Evolutionary conservation across 2,888 invertebrate species (phyloP).

Genomic region (Saturnia japonica): DNA sequence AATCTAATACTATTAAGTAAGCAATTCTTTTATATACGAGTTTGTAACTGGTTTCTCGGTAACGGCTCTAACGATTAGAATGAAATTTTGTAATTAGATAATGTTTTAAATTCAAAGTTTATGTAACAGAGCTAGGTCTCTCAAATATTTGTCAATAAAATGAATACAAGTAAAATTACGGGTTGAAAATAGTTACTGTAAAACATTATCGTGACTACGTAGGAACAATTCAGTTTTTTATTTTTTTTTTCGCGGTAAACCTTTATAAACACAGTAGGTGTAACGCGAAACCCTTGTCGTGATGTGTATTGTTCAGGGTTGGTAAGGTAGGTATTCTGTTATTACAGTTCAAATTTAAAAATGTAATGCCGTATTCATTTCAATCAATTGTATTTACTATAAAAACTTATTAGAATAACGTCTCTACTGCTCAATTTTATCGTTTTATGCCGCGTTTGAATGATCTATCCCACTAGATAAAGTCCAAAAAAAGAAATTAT

Average conservation of each 20-base stretch:
- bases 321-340: constrained; percentile 28
- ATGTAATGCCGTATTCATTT: not conserved
- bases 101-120: no score
- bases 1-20: no score
- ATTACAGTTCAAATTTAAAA: constrained; percentile 17
- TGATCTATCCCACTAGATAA: not conserved
- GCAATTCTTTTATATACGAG: no score
- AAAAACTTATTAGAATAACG: constrained; percentile 7
- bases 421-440: not conserved
- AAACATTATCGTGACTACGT: not conserved
- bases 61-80: no score
- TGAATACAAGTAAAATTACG: no score
- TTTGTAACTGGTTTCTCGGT: no score
- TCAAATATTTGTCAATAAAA: no score
- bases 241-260: not conserved
- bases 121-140: no score
- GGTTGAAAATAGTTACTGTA: no score
- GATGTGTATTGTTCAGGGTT: not conserved
- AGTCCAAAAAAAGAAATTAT: no score
- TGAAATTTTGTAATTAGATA: no score
- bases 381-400: constrained; percentile 7
- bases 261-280: not conserved
- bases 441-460: constrained; percentile 9
- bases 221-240: not conserved
- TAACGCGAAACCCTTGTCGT: constrained; percentile 10